phyloP scores from a whole-genome alignment of 2,888 invertebrate species.

The Leptopilina syphax region DNA sequence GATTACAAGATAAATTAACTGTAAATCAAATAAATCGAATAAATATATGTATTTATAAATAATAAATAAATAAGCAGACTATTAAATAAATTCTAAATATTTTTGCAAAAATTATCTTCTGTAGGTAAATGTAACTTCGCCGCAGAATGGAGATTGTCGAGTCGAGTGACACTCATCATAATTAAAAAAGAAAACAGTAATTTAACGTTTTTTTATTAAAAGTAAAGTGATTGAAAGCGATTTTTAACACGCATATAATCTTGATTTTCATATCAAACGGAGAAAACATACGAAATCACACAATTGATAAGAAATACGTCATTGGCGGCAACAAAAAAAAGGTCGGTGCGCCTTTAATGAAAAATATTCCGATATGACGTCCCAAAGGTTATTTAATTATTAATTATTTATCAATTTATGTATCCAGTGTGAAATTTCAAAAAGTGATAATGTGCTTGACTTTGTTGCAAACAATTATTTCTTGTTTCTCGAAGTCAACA shows the following conservation, averaged over 20 bases:
- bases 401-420: background rate
- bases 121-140: no score
- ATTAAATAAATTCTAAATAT: no score
- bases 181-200: background rate
- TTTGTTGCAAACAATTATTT: background rate
- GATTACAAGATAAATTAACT: no score
- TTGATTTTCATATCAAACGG: conserved; percentile 3
- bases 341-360: background rate
- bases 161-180: background rate
- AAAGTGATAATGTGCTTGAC: background rate
- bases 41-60: no score
- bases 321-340: background rate
- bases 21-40: no score
- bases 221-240: background rate
- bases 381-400: background rate
- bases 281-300: background rate
- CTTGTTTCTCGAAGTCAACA: background rate
- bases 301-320: conserved; percentile 6
- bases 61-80: no score
- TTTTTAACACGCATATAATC: background rate
- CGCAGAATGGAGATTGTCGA: no score
- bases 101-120: no score
- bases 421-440: background rate
- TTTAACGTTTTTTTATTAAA: background rate
- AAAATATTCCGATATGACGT: background rate